Evolutionary conservation across 2,888 invertebrate genomes (phyloP).

Genomic region (Hypomecis punctinalis): DNA sequence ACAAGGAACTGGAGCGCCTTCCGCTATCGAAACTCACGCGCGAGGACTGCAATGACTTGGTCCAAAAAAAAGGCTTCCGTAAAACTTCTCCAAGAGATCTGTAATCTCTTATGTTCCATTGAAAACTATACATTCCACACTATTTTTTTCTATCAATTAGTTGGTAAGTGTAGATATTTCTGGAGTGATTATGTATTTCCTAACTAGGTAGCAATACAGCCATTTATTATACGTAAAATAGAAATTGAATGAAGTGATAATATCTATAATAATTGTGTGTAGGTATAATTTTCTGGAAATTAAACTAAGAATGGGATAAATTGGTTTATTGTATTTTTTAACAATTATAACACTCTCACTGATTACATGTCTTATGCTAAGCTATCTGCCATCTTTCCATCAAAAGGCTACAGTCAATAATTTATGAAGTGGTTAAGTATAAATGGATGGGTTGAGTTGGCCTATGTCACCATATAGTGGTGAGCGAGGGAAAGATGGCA

Average conservation of each 20-base stretch:
- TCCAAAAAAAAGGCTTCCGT: conserved; percentile 85
- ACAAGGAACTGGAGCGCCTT: conserved; percentile 87
- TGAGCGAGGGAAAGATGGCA: background rate
- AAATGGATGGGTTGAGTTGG: too few relatives aligned
- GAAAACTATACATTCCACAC: conserved; percentile 14
- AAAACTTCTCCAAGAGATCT: conserved; percentile 70
- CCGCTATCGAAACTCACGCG: conserved; percentile 84
- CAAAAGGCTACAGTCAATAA: background rate
- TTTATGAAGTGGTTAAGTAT: background rate
- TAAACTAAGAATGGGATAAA: conserved; percentile 33
- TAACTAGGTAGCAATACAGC: background rate
- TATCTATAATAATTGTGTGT: background rate
- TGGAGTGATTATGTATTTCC: background rate
- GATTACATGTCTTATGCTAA: conserved; percentile 5
- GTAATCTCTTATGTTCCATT: conserved; percentile 25
- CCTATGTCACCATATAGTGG: background rate
- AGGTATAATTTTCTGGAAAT: background rate
- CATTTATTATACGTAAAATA: background rate
- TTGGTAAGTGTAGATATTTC: conserved; percentile 5
- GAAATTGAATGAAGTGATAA: too few relatives aligned
- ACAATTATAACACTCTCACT: conserved; percentile 4
- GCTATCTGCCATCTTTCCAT: background rate
- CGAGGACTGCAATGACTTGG: conserved; percentile 87
- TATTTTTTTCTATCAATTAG: conserved; percentile 7
- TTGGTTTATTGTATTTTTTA: conserved; percentile 37